Conservation (phyloP, 2,888 invertebrate species). For the Himalopsyche anomala region DNA sequence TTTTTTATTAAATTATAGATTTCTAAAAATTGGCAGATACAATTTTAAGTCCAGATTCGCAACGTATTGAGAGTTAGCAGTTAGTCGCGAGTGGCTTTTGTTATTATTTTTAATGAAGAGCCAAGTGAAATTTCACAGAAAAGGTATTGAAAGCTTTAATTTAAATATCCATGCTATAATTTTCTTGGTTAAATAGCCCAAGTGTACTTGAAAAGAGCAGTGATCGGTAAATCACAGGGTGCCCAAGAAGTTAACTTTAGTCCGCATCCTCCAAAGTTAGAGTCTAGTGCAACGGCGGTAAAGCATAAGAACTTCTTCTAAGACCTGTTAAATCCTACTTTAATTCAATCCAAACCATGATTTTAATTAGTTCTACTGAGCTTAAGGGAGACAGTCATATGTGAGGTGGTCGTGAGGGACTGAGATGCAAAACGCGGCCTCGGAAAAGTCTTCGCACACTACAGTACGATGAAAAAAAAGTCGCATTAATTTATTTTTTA, state of each 20-base stretch:
- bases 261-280: conserved; percentile 24
- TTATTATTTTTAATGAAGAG: no score
- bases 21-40: no score
- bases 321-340: conserved; percentile 62
- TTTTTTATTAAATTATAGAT: no score
- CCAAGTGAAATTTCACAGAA: no score
- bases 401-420: conserved; percentile 43
- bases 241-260: conserved; percentile 24
- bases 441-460: conserved; percentile 33
- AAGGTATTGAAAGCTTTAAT: no score
- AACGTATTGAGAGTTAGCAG: no score
- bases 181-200: neutral
- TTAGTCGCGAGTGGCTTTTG: no score
- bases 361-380: conserved; percentile 60
- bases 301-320: conserved; percentile 46
- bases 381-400: conserved; percentile 43
- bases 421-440: conserved; percentile 47
- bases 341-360: conserved; percentile 62
- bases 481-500: no score
- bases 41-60: no score
- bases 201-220: conserved; percentile 34
- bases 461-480: conserved; percentile 9
- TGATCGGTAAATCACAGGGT: conserved; percentile 31
- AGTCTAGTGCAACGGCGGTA: conserved; percentile 41
- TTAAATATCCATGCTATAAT: neutral